phyloP scores from a whole-genome alignment of 2,888 invertebrate species.

The Pterostichus madidus region DNA sequence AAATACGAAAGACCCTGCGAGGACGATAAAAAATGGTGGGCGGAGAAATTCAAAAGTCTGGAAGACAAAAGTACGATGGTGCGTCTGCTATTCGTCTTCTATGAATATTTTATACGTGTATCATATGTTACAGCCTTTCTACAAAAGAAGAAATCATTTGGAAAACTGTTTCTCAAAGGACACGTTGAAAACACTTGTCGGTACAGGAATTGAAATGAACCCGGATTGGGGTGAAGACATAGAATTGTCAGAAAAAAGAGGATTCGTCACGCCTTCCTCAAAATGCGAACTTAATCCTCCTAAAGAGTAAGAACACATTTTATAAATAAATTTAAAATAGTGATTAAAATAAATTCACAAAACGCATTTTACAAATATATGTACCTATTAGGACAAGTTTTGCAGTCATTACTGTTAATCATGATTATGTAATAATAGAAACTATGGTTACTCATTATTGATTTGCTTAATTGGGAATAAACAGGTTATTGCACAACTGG shows the following conservation, averaged over 20 bases:
- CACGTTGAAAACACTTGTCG: constrained; percentile 11
- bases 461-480: too few relatives aligned
- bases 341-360: not conserved
- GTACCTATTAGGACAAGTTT: too few relatives aligned
- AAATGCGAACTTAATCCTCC: constrained; percentile 23
- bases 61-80: constrained; percentile 73
- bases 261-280: not conserved
- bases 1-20: constrained; percentile 69
- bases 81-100: constrained; percentile 66
- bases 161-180: constrained; percentile 55
- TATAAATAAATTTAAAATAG: not conserved
- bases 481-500: too few relatives aligned
- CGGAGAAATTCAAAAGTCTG: constrained; percentile 71
- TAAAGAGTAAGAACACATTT: constrained; percentile 4
- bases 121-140: constrained; percentile 52
- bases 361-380: too few relatives aligned
- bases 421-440: too few relatives aligned
- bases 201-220: constrained; percentile 33
- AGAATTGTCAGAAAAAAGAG: not conserved
- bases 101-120: constrained; percentile 22
- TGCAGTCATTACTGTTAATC: too few relatives aligned
- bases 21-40: constrained; percentile 73
- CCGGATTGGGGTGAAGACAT: constrained; percentile 27
- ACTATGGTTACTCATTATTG: too few relatives aligned
- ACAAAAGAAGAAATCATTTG: constrained; percentile 45